A percentile compares a stretch with the other conserved stretches of the same genome.
These are phyloP conservation scores for Istiophorus platypterus DNA, from an alignment of 2,113 vertebrate genomes.

Conservation along the genomic window DNA sequence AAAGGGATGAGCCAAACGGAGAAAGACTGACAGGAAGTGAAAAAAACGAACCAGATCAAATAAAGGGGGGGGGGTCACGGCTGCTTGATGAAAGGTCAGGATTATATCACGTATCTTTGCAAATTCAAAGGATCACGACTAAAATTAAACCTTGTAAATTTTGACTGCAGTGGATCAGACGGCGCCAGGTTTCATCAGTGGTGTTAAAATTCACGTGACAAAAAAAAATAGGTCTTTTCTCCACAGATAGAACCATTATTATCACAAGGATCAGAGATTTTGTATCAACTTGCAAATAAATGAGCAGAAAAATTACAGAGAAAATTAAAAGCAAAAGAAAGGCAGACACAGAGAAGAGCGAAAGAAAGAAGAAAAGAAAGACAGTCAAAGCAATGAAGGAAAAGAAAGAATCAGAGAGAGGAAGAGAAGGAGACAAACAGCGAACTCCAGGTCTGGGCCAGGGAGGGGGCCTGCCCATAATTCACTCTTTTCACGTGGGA, in stretches of 20 bases:
- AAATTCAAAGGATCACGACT: neutral
- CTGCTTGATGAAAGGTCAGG: neutral
- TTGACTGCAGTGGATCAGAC: too few species aligned
- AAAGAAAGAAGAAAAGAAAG: neutral
- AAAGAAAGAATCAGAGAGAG: neutral
- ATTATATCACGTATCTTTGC: neutral
- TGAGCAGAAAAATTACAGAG: neutral
- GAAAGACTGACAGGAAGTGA: slow-evolving; percentile 40
- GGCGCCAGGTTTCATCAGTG: too few species aligned
- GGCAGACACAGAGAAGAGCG: neutral
- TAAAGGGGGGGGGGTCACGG: slow-evolving; percentile 5
- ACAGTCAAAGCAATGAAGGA: neutral
- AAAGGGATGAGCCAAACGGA: slow-evolving; percentile 25
- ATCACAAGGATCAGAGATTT: too few species aligned
- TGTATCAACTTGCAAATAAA: too few species aligned
- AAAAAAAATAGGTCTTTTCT: too few species aligned
- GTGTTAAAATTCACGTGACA: too few species aligned
- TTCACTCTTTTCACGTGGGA: slow-evolving; percentile 16
- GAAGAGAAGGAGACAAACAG: neutral
- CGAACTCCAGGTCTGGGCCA: neutral
- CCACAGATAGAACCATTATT: too few species aligned
- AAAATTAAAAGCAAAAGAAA: neutral
- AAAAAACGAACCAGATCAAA: slow-evolving; percentile 7
- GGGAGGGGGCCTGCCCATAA: neutral
- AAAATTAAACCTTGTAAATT: neutral